Conservation (phyloP, 2,888 invertebrate genomes). For the Allophyes oxyacanthae region DNA sequence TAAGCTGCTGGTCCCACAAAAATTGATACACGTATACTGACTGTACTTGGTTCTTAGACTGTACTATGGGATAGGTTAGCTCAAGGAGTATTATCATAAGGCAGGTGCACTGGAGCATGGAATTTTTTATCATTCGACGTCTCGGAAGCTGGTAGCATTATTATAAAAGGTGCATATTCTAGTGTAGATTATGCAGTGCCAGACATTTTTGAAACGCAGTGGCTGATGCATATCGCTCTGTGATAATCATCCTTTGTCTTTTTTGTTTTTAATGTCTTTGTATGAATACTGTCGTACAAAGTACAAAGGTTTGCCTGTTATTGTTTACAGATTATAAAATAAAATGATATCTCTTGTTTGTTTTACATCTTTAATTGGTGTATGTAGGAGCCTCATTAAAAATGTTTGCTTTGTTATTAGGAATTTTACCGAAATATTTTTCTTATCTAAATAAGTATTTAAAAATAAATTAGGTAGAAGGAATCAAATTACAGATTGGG, state of each 20-base stretch:
- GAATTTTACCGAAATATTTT: not conserved
- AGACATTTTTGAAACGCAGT: constrained; percentile 1
- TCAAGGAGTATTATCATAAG: too few species aligned
- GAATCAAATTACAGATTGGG: too few species aligned
- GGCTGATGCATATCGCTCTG: not conserved
- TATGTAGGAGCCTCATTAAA: not conserved
- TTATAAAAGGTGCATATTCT: too few species aligned
- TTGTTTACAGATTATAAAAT: constrained; percentile 19
- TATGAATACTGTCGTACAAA: constrained; percentile 15
- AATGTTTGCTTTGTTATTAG: constrained; percentile 15
- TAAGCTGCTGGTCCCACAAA: too few species aligned
- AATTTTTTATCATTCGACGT: too few species aligned
- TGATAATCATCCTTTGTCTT: constrained; percentile 26
- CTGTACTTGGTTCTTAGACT: too few species aligned
- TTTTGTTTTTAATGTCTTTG: constrained; percentile 34
- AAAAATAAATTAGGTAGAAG: too few species aligned
- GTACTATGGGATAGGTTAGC: too few species aligned
- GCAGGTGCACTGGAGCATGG: too few species aligned
- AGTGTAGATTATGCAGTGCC: not conserved
- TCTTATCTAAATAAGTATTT: too few species aligned
- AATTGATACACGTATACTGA: too few species aligned
- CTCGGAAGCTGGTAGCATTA: too few species aligned
- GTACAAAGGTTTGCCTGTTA: constrained; percentile 36
- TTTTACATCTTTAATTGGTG: constrained; percentile 2
- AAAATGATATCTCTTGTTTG: constrained; percentile 17